Evolutionary conservation across 2,113 vertebrate genomes (phyloP).

Genomic region (Acanthisitta chloris): DNA sequence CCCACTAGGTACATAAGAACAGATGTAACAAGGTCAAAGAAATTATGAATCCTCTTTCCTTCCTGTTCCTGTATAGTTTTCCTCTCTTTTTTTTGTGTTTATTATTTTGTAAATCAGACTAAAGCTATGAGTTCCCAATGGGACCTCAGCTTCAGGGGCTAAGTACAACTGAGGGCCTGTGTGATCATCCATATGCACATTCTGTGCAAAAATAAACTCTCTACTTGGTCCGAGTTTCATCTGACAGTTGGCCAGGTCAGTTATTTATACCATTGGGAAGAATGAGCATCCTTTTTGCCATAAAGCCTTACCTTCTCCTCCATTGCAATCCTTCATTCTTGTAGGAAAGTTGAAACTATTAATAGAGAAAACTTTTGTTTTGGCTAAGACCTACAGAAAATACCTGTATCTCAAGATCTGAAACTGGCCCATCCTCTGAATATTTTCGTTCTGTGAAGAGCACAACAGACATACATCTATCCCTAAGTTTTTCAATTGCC

Average conservation of each 20-base stretch:
- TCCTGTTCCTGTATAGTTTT: neutral
- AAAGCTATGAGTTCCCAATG: neutral
- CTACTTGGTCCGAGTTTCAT: neutral
- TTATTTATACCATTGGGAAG: neutral
- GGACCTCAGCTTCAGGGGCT: neutral
- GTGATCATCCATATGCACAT: neutral
- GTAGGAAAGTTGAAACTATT: neutral
- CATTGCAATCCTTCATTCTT: neutral
- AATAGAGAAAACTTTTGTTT: neutral
- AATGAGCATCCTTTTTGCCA: neutral
- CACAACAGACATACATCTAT: constrained; percentile 13
- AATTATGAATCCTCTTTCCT: neutral
- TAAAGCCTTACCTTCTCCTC: neutral
- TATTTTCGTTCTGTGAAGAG: constrained; percentile 31
- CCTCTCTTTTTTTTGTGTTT: neutral
- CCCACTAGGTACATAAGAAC: neutral
- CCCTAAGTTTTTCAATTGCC: constrained; percentile 40
- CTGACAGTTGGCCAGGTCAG: neutral
- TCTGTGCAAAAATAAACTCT: neutral
- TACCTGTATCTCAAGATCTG: constrained; percentile 1
- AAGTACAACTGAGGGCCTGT: neutral
- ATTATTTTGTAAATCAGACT: neutral
- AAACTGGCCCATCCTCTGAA: constrained; percentile 38
- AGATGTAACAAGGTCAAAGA: neutral
- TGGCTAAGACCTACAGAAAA: neutral